Evolutionary conservation across 64 coral and sea anemone species (phyloP), one percentile per base, ranked within the genome.

Genomic region (Dendronephthya gigantea): DNA sequence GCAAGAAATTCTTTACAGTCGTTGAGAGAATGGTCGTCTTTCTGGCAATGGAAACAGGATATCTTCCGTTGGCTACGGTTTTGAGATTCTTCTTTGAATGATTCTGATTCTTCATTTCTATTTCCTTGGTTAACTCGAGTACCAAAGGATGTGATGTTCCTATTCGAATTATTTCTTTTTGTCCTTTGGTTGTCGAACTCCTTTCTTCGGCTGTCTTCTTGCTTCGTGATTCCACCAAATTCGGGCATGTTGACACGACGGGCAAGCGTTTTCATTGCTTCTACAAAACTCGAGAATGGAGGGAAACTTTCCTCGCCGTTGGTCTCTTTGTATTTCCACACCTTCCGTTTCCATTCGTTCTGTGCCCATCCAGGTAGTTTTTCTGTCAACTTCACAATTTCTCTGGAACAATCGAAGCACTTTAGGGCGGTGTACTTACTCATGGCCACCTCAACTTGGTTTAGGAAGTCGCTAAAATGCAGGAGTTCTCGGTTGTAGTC

Each of bases 61-160:
- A 9, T 15, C 66, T 70, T 22, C 9, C 8, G 9, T n/a, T 70
- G 66, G 30, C 66, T 22, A n/a, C 66, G 8, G 66, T 31, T 70
- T 70, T 70, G 12, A 31, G 66, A 70, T 70, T 70, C 66, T 31
- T n/a, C 66, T n/a, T 70, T 70, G 66, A 70, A n/a, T 70, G 66
- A 70, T 70, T n/a, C 23, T 9, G 19, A 25, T 31, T 9, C 66
- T n/a, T 31, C 30, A 31, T 9, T 15, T 9, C 27, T 70, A 25
- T 22, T 70, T n/a, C 27, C 9, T 31, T 70, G 66, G 19, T 70
- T 31, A n/a, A 70, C 23, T 9, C 66, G 66, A 9, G 66, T 70
- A 70, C 30, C 30, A 31, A 25, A 70, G 8, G 27, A 10, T 70
- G 12, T 70, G 30, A n/a, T n/a, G 66, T n/a, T 70, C 27, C 9